phyloP scores from a whole-genome alignment of 2,113 vertebrate genomes.

The Raja brachyura region DNA sequence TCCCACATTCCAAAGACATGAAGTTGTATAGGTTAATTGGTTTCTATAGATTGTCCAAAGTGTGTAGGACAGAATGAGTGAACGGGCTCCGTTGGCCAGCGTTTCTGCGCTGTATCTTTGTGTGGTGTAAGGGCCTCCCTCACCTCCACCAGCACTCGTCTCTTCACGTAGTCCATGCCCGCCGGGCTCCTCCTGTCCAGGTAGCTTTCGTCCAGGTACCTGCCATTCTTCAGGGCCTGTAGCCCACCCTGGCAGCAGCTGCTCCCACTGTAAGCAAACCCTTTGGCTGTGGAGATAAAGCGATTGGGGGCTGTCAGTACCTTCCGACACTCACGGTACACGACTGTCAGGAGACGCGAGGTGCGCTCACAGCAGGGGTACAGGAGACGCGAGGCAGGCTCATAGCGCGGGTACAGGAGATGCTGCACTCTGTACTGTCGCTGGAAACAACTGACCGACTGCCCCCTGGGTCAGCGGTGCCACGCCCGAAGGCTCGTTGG shows the following conservation, averaged over 20 bases:
- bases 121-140: slow-evolving; percentile 35
- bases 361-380: not conserved
- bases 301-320: slow-evolving; percentile 24
- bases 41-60: too few relatives aligned
- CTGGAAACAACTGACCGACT: too few relatives aligned
- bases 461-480: too few relatives aligned
- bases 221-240: slow-evolving; percentile 55
- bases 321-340: not conserved
- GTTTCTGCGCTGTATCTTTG: too few relatives aligned
- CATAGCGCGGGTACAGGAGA: too few relatives aligned
- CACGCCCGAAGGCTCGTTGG: too few relatives aligned
- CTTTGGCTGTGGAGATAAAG: slow-evolving; percentile 61
- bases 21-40: too few relatives aligned
- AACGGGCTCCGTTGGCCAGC: too few relatives aligned
- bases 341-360: not conserved
- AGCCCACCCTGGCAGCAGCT: slow-evolving; percentile 68
- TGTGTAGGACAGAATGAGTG: too few relatives aligned
- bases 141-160: slow-evolving; percentile 76
- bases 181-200: slow-evolving; percentile 56
- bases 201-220: slow-evolving; percentile 53
- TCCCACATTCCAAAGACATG: too few relatives aligned
- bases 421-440: too few relatives aligned
- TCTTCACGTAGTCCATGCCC: slow-evolving; percentile 66
- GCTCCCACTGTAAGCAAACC: slow-evolving; percentile 69
- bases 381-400: too few relatives aligned